phyloP scores from a whole-genome alignment of 2,888 invertebrate genomes.

The Fissipunctia ypsillon region DNA sequence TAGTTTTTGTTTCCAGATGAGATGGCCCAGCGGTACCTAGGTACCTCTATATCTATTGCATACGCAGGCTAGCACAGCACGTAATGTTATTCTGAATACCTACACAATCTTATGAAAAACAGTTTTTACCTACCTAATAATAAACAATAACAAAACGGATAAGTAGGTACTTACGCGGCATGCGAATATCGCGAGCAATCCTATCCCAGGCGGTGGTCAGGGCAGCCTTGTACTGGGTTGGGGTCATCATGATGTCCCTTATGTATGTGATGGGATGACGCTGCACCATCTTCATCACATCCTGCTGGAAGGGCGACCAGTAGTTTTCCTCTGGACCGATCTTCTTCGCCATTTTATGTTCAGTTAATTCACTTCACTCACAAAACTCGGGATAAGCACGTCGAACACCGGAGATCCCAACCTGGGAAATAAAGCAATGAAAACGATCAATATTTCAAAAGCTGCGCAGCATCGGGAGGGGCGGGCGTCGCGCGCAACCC shows the following conservation, averaged over 20 bases:
- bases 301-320: slow-evolving; percentile 46
- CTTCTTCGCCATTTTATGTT: slow-evolving; percentile 46
- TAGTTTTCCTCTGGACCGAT: slow-evolving; percentile 51
- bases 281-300: slow-evolving; percentile 52
- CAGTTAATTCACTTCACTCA: slow-evolving; percentile 1
- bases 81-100: neutral
- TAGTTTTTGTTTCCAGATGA: neutral
- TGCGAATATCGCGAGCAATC: slow-evolving; percentile 50
- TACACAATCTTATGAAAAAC: neutral
- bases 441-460: slow-evolving; percentile 47
- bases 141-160: slow-evolving; percentile 17
- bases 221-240: slow-evolving; percentile 57
- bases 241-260: slow-evolving; percentile 53
- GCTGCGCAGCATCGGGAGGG: slow-evolving; percentile 35
- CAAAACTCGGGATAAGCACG: slow-evolving; percentile 29
- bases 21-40: neutral
- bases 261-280: slow-evolving; percentile 56
- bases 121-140: no score
- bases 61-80: slow-evolving; percentile 1
- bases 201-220: slow-evolving; percentile 55
- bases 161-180: slow-evolving; percentile 46
- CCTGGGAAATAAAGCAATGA: slow-evolving; percentile 29
- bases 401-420: slow-evolving; percentile 11
- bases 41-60: neutral
- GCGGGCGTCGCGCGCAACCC: slow-evolving; percentile 28